phyloP scores from a whole-genome alignment of 2,797 vertebrate species.

The Sibirionetta formosa region DNA sequence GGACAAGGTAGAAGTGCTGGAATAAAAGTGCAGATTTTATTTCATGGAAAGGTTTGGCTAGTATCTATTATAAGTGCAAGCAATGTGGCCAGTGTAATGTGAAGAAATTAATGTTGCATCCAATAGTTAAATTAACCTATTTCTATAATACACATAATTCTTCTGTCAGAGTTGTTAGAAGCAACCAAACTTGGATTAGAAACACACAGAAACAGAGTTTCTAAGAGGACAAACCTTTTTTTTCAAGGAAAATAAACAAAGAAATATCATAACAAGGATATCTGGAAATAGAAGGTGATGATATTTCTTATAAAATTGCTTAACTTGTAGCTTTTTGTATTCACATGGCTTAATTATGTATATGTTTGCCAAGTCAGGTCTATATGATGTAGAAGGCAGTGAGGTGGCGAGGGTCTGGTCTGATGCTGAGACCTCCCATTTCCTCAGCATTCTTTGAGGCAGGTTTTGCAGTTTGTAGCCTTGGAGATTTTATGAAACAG shows the following conservation, averaged over 20 bases:
- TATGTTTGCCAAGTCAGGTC: neutral
- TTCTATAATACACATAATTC: neutral
- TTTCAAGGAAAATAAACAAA: accelerated
- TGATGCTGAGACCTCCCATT: neutral
- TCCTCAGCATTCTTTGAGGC: neutral
- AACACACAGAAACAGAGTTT: neutral
- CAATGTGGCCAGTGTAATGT: neutral
- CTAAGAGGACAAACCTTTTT: neutral
- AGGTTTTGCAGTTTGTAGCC: neutral
- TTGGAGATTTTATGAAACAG: neutral
- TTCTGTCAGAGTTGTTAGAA: neutral
- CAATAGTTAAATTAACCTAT: neutral
- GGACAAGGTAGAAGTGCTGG: neutral
- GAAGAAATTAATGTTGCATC: neutral
- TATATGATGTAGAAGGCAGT: accelerated
- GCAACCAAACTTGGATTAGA: neutral
- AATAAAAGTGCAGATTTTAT: neutral
- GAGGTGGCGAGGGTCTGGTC: accelerated
- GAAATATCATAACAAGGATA: neutral
- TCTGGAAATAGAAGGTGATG: neutral
- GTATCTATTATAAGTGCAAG: neutral
- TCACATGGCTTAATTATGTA: neutral
- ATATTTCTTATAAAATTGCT: neutral
- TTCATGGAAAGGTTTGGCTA: neutral
- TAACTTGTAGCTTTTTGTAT: neutral